Base-by-base conservation (phyloP, 2,888 invertebrate genomes). In the Eristalis intricaria region DNA sequence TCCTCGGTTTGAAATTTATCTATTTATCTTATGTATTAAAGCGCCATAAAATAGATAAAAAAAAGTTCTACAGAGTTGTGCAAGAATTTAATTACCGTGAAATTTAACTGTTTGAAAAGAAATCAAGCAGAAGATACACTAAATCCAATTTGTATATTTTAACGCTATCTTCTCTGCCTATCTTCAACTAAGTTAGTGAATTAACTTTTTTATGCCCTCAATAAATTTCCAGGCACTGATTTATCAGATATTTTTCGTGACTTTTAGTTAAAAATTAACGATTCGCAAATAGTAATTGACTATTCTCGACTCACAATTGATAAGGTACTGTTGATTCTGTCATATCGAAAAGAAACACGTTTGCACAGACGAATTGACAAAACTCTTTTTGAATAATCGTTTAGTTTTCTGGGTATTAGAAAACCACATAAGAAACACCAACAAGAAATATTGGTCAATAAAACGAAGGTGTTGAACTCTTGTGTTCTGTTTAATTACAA, bases 381-480 rank as follows among this genome's bases (percentile, higher is more conserved):
- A 8, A 50, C n/a, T 50, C 10, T 10, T 8, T 22, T 50, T 50
- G 50, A 50, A 50, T 50, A 50, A 50, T 50, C 50, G 50, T 19
- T 50, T 50, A 50, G 50, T 19, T 19, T 63, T 74, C 68, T 79
- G 65, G 35, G 60, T 70, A 75, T 69, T 64, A 19, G 40, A 70
- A 56, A 77, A 65, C 60, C 70, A 82, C 70, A 82, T 60, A 65
- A 71, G 70, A 50, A 69, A 78, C 78, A 74, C 40, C 77, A 64
- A 78, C 61, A 73, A 50, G 50, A 87, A 87, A 83, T 87, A 75
- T 83, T 87, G 83, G 86, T 83, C 86, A 87, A 87, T 87, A 87
- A 87, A 87, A 79, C 76, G 79, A 87, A 87, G 87, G 87, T 87
- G 87, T 83, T 87, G 84, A 87, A 87, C 83, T 87, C 80, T 87